Evolutionary conservation across 1,140 invertebrate genomes (phyloP), one percentile per base, ranked within the genome.

Genomic region (Pseudachorutes palmiensis): DNA sequence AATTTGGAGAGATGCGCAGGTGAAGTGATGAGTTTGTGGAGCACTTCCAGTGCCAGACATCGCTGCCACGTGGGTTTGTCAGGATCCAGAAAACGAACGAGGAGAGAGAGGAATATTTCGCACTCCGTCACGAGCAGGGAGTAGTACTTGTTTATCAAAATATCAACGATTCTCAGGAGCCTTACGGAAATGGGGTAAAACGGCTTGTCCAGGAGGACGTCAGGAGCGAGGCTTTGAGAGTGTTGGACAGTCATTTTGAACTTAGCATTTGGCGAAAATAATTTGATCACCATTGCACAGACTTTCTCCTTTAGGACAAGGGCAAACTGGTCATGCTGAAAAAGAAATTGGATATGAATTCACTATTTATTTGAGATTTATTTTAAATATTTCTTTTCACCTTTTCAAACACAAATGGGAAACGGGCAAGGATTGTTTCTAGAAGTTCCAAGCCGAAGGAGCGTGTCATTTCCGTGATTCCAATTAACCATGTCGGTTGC

Each of bases 131-230:
- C 94, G 82, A 98, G 79, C 70, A 97, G 81, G 24, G 85, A 84
- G 77, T 98, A 95, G 80, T 97, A 98, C 77, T 94, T 90, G 77
- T 92, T 90, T 75, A 98, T 87, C 28, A 98, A 83, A 72, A 97
- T 87, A 5, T 91, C 90, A 24, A 98, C 94, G 70, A 98, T 89
- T 67, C 96, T 80, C 24, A 98, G 82, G 14, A 98, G 82, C 55
- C 95, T 83, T 87, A 98, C 94, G 72, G 94, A 95, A 73, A 98
- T 94, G 16, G 94, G 93, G 82, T 97, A 98, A 80, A 92, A 94
- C 9, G 95, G 94, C 74, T 94, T 93, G 76, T 97, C 94, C 62
- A 86, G 81, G 31, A 87, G 80, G 14, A 73, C 62, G 31, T 73
- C 72, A 0, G 65, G 30, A 24, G 70, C 61, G 29, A 73, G 48